Evolutionary conservation across 2,888 invertebrate species (phyloP).

Genomic region (Metacarcinus magister): DNA sequence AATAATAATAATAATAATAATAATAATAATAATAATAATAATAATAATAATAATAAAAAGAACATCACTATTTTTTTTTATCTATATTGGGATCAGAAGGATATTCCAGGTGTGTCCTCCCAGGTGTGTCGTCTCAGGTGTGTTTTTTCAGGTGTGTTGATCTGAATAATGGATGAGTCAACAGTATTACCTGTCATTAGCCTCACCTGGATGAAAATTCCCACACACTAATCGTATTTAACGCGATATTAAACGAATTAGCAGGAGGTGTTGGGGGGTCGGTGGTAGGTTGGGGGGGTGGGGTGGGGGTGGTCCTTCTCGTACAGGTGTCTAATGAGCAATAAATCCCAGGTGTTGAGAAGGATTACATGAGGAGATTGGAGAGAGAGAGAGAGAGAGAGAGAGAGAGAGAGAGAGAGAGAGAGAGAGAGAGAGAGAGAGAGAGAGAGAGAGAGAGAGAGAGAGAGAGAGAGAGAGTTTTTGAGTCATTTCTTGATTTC

Average conservation of each 20-base stretch:
- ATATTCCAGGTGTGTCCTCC: neutral
- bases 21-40: too few species aligned
- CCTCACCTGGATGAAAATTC: neutral
- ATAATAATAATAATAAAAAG: neutral
- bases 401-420: neutral
- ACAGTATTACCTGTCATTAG: neutral
- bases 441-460: neutral
- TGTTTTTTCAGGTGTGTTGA: too few species aligned
- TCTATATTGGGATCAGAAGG: neutral
- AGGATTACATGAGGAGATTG: neutral
- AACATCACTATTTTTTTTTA: neutral
- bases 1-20: too few species aligned
- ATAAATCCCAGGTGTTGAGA: neutral
- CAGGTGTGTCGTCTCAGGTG: too few species aligned
- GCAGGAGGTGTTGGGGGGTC: too few species aligned
- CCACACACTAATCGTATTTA: neutral
- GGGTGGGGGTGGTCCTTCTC: neutral
- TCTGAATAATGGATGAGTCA: neutral
- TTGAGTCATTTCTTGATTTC: too few species aligned
- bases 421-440: neutral
- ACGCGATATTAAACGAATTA: constrained; percentile 41
- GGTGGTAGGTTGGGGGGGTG: too few species aligned
- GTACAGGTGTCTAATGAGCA: constrained; percentile 11
- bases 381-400: neutral
- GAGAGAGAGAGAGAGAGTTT: neutral